phyloP scores from a whole-genome alignment of 2,888 invertebrate species.

The Meganola albula region DNA sequence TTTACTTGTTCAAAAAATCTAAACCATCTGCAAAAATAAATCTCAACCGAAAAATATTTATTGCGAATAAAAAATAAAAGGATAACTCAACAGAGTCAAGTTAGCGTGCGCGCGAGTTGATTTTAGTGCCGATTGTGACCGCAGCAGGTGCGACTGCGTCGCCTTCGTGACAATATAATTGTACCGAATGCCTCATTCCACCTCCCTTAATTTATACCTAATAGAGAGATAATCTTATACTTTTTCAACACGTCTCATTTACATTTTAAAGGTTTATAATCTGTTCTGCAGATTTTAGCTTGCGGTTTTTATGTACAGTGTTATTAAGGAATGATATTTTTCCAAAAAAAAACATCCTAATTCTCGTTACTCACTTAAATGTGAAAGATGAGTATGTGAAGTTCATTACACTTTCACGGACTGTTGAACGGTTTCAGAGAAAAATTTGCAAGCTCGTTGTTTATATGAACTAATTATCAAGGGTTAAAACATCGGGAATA shows the following conservation, averaged over 20 bases:
- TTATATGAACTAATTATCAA: too few relatives aligned
- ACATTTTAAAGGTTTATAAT: slow-evolving; percentile 67
- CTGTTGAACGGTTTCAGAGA: too few relatives aligned
- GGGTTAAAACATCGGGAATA: too few relatives aligned
- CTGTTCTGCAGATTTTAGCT: slow-evolving; percentile 29
- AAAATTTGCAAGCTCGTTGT: too few relatives aligned
- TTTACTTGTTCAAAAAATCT: too few relatives aligned
- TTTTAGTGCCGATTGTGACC: slow-evolving; percentile 31
- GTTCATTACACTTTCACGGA: too few relatives aligned
- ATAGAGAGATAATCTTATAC: slow-evolving; percentile 71
- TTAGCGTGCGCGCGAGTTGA: slow-evolving; percentile 50
- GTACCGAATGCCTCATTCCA: slow-evolving; percentile 66
- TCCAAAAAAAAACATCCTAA: too few relatives aligned
- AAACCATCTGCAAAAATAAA: too few relatives aligned
- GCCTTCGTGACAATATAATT: slow-evolving; percentile 75
- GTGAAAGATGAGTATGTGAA: too few relatives aligned
- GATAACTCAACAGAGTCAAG: slow-evolving; percentile 19
- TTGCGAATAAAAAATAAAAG: too few relatives aligned
- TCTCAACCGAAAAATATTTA: slow-evolving; percentile 8
- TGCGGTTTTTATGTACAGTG: background rate
- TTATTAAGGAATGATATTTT: too few relatives aligned
- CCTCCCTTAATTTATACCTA: slow-evolving; percentile 73
- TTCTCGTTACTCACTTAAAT: too few relatives aligned
- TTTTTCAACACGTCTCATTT: slow-evolving; percentile 71
- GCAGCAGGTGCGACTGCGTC: slow-evolving; percentile 38